Evolutionary conservation across 2,888 invertebrate genomes (phyloP), one percentile per base, ranked within the genome.

Genomic region (Colostygia pectinataria): DNA sequence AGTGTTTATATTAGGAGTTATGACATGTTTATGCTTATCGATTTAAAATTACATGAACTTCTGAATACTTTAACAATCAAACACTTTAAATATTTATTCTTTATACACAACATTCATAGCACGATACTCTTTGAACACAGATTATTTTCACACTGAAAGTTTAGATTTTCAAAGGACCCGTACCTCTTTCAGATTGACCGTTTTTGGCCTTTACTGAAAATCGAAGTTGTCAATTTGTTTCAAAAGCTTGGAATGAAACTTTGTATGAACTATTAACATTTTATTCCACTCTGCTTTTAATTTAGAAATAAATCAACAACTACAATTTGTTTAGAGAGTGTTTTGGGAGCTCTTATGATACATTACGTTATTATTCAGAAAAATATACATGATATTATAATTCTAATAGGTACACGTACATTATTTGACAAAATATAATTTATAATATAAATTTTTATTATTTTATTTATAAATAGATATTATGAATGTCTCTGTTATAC

Each of bases 121-220:
- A 80, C 75, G 68, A 67, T 70, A 64, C 65, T 65, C n/a, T 72
- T 76, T 87, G 87, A 87, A 87, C 87, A 87, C 86, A 83, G 80
- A 82, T 78, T 72, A 66, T 67, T 75, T 79, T 79, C 71, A 83
- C 80, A 85, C 81, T 77, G 57, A 82, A 74, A 70, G 81, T 80
- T 77, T 83, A 85, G 77, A 85, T 74, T n/a, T n/a, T n/a, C n/a
- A n/a, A n/a, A n/a, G n/a, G n/a, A n/a, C n/a, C n/a, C n/a, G n/a
- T n/a, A n/a, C n/a, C n/a, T n/a, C n/a, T n/a, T n/a, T n/a, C n/a
- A n/a, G n/a, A n/a, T n/a, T n/a, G n/a, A n/a, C n/a, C n/a, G n/a
- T n/a, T n/a, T n/a, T n/a, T n/a, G n/a, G n/a, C n/a, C n/a, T n/a
- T n/a, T n/a, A n/a, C n/a, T n/a, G n/a, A n/a, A n/a, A n/a, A n/a